Conservation (phyloP, 2,888 invertebrate genomes). For the Cephus pulcher region DNA sequence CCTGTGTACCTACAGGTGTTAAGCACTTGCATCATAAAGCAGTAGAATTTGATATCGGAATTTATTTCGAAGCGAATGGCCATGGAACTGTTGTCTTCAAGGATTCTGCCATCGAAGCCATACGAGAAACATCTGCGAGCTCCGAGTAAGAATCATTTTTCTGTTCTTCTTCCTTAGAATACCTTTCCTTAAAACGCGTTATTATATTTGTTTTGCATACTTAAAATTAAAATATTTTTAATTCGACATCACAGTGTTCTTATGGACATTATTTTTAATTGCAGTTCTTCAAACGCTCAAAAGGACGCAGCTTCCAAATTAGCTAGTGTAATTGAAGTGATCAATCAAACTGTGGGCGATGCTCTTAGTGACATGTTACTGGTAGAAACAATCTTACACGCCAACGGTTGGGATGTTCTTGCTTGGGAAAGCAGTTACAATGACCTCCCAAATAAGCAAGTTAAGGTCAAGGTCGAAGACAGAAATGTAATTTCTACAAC, state of each 20-base stretch:
- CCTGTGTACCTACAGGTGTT: conserved; percentile 95
- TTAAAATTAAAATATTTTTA: conserved; percentile 25
- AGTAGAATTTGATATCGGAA: conserved; percentile 89
- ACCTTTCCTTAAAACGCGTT: not conserved
- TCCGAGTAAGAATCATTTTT: conserved; percentile 55
- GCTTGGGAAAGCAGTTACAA: conserved; percentile 87
- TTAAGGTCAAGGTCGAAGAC: conserved; percentile 91
- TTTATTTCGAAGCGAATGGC: conserved; percentile 99
- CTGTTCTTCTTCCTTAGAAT: conserved; percentile 9
- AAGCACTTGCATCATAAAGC: conserved; percentile 96
- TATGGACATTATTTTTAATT: conserved; percentile 4
- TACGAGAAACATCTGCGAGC: conserved; percentile 68
- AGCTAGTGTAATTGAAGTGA: conserved; percentile 81
- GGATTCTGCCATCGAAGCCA: conserved; percentile 72
- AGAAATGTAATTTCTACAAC: conserved; percentile 86
- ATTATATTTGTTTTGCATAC: conserved; percentile 29
- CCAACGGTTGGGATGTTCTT: conserved; percentile 80
- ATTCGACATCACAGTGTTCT: not conserved
- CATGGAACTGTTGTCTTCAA: conserved; percentile 96
- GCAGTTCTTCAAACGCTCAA: conserved; percentile 35
- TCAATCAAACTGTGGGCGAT: conserved; percentile 96
- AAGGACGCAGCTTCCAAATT: conserved; percentile 75
- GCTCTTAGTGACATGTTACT: conserved; percentile 95
- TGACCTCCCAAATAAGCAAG: conserved; percentile 88
- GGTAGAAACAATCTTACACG: conserved; percentile 90